Percentiles rank a stretch among this genome's conserved stretches.
Evolutionary conservation across 2,113 vertebrate genomes (phyloP).

Genomic region (Plecotus auritus): DNA sequence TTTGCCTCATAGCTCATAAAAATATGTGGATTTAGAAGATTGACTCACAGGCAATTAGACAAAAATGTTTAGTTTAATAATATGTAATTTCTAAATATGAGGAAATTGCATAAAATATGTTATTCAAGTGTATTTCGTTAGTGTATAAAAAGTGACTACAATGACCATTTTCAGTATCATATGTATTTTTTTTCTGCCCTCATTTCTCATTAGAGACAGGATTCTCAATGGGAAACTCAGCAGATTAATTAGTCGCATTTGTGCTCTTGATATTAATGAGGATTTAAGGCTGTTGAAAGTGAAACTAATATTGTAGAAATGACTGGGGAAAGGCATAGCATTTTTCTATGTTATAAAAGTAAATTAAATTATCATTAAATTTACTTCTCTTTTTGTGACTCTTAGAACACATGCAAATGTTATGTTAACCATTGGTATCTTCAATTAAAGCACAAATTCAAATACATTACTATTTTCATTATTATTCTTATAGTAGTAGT

Average conservation of each 20-base stretch:
- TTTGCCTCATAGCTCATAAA: background rate
- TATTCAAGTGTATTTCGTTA: slow-evolving; percentile 17
- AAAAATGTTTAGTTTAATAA: slow-evolving; percentile 8
- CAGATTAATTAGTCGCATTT: background rate
- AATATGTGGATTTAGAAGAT: background rate
- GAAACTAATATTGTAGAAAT: background rate
- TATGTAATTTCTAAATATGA: slow-evolving; percentile 22
- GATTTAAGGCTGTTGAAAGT: background rate
- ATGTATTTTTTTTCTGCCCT: background rate
- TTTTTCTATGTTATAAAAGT: background rate
- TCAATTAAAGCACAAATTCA: background rate
- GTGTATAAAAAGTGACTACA: background rate
- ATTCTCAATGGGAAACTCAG: background rate
- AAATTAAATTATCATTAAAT: background rate
- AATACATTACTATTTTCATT: background rate
- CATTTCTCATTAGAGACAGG: background rate
- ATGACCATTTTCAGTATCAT: background rate
- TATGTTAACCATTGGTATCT: background rate
- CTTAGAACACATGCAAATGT: background rate
- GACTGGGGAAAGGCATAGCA: fast-evolving
- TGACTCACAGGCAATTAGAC: background rate
- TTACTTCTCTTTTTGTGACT: background rate
- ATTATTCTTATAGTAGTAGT: background rate
- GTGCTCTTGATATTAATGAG: background rate
- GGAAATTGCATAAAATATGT: background rate